These are phyloP conservation scores for Seriola rivoliana DNA, from an alignment of 2,113 vertebrate species.

Conservation along the genomic window DNA sequence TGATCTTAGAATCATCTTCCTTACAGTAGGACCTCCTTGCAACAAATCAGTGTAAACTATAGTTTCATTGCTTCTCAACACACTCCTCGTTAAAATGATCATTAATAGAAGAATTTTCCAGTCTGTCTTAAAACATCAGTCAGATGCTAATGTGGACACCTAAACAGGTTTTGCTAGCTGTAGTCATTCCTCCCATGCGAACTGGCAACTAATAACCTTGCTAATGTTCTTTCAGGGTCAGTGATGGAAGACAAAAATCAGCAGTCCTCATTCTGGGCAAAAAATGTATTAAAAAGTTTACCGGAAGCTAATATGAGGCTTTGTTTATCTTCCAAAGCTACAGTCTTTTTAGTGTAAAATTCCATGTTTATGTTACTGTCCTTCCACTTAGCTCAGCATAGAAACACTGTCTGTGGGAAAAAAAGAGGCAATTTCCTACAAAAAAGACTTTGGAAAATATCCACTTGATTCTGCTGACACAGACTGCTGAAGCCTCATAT, in stretches of 20 bases:
- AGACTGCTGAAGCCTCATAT: too few relatives aligned
- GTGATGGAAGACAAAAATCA: neutral
- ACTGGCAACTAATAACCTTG: too few relatives aligned
- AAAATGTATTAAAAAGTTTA: neutral
- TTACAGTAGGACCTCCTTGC: conserved; percentile 17
- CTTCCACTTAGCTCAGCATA: neutral
- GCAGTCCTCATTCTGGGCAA: neutral
- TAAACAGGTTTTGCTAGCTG: neutral
- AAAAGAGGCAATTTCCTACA: neutral
- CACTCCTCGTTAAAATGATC: conserved; percentile 18
- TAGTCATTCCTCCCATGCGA: neutral
- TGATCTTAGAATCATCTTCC: conserved; percentile 49
- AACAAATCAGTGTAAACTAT: neutral
- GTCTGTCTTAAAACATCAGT: neutral
- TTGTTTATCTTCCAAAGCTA: neutral
- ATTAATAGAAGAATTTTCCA: neutral
- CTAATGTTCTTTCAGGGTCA: neutral
- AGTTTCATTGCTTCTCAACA: conserved; percentile 21
- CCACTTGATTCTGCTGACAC: neutral
- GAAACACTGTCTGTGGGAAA: neutral
- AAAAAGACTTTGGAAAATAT: neutral
- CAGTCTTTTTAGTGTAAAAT: neutral
- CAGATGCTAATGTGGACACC: neutral
- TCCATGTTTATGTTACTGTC: neutral
- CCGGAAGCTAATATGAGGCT: neutral